Conservation (phyloP, 2,113 vertebrate genomes). For the Charina bottae region DNA sequence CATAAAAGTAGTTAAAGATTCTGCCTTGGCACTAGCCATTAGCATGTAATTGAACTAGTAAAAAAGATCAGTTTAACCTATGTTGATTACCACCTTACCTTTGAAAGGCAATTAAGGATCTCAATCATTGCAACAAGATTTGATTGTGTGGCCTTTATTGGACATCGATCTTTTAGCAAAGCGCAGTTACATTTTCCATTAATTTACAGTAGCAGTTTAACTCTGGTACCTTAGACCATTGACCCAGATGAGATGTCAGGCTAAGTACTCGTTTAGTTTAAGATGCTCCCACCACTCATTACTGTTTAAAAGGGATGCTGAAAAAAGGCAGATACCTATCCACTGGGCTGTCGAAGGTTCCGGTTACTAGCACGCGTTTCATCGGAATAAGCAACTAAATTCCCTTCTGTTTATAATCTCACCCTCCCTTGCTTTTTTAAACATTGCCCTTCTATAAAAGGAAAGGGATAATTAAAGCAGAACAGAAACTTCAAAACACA, state of each 20-base stretch:
- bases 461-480: conserved; percentile 74
- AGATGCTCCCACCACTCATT: conserved; percentile 73
- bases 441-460: conserved; percentile 61
- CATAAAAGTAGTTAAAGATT: conserved; percentile 94
- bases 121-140: conserved; percentile 85
- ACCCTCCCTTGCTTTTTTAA: conserved; percentile 73
- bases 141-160: conserved; percentile 85
- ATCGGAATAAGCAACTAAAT: conserved; percentile 77
- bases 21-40: conserved; percentile 88
- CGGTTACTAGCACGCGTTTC: conserved; percentile 72
- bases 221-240: conserved; percentile 79
- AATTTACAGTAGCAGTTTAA: conserved; percentile 85
- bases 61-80: conserved; percentile 86
- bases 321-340: conserved; percentile 77
- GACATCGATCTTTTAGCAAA: conserved; percentile 86
- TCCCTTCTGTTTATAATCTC: conserved; percentile 66
- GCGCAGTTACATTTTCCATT: conserved; percentile 85
- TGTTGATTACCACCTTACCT: conserved; percentile 92
- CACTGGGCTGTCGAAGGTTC: conserved; percentile 77
- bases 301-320: conserved; percentile 75
- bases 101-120: conserved; percentile 90
- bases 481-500: not conserved
- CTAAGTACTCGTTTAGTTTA: conserved; percentile 73
- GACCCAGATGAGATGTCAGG: conserved; percentile 81
- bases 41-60: conserved; percentile 89